Evolutionary conservation across 2,797 vertebrate species (phyloP).

Genomic region (Nyctalus aviator): DNA sequence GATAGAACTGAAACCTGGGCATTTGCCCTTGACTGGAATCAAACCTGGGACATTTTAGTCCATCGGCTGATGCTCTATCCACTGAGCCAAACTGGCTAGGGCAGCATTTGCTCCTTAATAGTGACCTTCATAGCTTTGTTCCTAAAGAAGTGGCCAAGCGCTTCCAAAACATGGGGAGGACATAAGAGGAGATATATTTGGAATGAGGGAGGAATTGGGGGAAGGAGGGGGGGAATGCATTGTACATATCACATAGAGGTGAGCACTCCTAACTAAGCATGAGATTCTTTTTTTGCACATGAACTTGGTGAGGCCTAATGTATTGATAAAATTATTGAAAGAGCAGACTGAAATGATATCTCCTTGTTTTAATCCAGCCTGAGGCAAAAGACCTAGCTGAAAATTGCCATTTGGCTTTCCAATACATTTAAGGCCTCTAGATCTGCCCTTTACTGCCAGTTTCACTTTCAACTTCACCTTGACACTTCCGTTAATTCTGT

Average conservation of each 20-base stretch:
- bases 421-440: constrained; percentile 60
- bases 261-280: neutral
- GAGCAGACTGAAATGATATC: constrained; percentile 64
- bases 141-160: neutral
- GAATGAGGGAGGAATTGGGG: neutral
- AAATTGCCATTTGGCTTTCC: constrained; percentile 76
- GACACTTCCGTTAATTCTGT: constrained; percentile 75
- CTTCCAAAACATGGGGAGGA: neutral
- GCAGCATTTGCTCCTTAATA: constrained; percentile 10
- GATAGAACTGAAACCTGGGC: too few relatives aligned
- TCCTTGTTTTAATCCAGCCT: constrained; percentile 56
- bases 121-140: neutral
- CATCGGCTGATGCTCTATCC: too few relatives aligned
- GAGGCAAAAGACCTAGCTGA: constrained; percentile 51
- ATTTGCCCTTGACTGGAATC: too few relatives aligned
- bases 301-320: neutral
- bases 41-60: too few relatives aligned
- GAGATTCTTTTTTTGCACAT: constrained; percentile 7
- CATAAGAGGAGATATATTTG: neutral
- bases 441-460: constrained; percentile 74
- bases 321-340: constrained; percentile 71
- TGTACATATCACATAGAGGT: neutral
- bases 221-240: neutral
- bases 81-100: too few relatives aligned
- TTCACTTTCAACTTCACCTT: constrained; percentile 78